Percentiles rank a stretch among this genome's conserved stretches.
phyloP scores from a whole-genome alignment of 1,140 invertebrate species.

The Papilio dardanus region DNA sequence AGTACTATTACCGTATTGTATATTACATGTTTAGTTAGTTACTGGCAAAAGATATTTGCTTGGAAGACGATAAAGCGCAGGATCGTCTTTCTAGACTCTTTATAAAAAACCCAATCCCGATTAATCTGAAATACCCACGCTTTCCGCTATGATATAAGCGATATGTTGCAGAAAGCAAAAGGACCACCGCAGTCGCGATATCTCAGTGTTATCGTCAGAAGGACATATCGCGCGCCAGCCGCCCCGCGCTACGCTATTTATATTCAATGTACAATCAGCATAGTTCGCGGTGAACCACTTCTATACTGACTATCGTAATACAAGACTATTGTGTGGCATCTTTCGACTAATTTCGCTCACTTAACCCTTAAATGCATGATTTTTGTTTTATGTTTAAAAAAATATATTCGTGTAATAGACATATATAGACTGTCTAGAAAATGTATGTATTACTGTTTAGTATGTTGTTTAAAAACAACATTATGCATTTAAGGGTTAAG shows the following conservation, averaged over 20 bases:
- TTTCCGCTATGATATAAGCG: slow-evolving; percentile 25
- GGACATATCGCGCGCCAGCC: slow-evolving; percentile 18
- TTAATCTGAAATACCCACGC: slow-evolving; percentile 5
- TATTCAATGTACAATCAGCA: slow-evolving; percentile 7
- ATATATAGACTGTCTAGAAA: too few species aligned
- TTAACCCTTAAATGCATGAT: too few species aligned
- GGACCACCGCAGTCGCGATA: slow-evolving; percentile 16
- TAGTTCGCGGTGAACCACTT: not conserved
- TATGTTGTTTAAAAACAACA: too few species aligned
- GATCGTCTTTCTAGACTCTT: not conserved
- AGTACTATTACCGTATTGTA: too few species aligned
- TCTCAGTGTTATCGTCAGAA: slow-evolving; percentile 6
- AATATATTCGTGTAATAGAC: too few species aligned
- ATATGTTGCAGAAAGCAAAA: slow-evolving; percentile 23
- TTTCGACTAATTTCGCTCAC: too few species aligned
- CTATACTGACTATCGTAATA: not conserved
- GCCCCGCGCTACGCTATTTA: slow-evolving; percentile 11
- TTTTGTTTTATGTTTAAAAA: too few species aligned
- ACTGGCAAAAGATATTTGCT: not conserved
- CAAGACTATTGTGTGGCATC: too few species aligned
- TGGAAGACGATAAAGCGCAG: not conserved
- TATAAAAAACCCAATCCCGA: not conserved
- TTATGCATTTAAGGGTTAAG: too few species aligned
- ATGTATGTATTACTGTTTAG: too few species aligned
- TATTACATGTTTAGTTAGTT: too few species aligned